Conservation (phyloP, 2,113 vertebrate genomes). For the Stegostoma tigrinum region DNA sequence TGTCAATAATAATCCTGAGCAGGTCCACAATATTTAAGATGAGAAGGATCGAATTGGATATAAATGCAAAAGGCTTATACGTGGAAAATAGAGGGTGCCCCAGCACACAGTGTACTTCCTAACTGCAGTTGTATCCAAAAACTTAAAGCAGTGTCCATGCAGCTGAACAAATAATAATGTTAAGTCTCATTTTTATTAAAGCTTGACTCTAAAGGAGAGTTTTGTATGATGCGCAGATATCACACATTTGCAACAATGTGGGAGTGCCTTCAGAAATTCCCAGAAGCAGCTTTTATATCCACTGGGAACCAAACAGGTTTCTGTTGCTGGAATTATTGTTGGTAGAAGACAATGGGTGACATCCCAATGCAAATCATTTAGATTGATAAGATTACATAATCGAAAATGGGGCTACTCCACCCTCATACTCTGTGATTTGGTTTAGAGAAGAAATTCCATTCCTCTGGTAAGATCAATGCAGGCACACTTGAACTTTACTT, state of each 20-base stretch:
- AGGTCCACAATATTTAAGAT: not conserved
- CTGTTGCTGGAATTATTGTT: not conserved
- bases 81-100: not conserved
- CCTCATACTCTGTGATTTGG: not conserved
- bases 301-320: not conserved
- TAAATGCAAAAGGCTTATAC: not conserved
- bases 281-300: not conserved
- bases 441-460: not conserved
- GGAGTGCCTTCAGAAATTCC: not conserved
- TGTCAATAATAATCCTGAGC: not conserved
- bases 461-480: not conserved
- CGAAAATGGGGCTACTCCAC: not conserved
- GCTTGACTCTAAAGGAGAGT: not conserved
- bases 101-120: not conserved
- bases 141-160: not conserved
- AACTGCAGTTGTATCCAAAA: not conserved
- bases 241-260: not conserved
- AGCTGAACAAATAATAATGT: not conserved
- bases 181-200: not conserved
- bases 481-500: not conserved
- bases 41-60: not conserved
- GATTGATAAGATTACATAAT: not conserved
- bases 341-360: not conserved
- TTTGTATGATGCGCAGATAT: not conserved
- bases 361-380: not conserved